Conservation (phyloP, 2,113 vertebrate genomes). For the Uria aalge region DNA sequence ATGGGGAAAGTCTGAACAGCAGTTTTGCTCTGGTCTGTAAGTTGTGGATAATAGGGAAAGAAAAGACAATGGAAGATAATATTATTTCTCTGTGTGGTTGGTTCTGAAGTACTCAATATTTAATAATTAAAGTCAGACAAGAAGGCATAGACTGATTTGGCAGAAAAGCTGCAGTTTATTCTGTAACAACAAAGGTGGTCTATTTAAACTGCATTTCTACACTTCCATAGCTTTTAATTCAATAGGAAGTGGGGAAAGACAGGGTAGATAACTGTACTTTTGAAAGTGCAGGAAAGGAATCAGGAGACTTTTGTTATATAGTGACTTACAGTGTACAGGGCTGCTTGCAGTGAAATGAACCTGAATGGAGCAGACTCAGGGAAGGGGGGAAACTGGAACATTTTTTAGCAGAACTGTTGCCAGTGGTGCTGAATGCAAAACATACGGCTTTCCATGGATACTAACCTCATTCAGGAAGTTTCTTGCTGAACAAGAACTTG, state of each 20-base stretch:
- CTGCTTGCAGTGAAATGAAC: background rate
- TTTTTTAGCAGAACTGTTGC: background rate
- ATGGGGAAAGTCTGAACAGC: background rate
- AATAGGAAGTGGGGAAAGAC: background rate
- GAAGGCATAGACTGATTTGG: background rate
- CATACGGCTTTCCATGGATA: background rate
- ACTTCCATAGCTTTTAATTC: background rate
- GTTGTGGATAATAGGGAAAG: background rate
- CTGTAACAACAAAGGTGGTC: background rate
- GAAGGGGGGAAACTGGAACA: fast-evolving
- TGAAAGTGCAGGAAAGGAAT: background rate
- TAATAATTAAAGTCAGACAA: background rate
- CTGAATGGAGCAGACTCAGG: background rate
- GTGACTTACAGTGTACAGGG: background rate
- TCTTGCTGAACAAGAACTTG: background rate
- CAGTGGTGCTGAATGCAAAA: background rate
- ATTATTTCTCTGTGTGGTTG: background rate
- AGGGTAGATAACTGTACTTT: background rate
- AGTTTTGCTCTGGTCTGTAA: background rate
- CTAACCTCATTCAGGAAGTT: background rate
- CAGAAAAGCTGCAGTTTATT: background rate
- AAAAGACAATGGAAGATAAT: background rate
- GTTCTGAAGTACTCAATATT: background rate
- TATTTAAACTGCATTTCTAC: background rate
- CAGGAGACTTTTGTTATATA: background rate